A percentile compares a stretch with the other conserved stretches of the same genome.
Evolutionary conservation across 2,113 vertebrate genomes (phyloP).

Genomic region (Eulemur macaco): DNA sequence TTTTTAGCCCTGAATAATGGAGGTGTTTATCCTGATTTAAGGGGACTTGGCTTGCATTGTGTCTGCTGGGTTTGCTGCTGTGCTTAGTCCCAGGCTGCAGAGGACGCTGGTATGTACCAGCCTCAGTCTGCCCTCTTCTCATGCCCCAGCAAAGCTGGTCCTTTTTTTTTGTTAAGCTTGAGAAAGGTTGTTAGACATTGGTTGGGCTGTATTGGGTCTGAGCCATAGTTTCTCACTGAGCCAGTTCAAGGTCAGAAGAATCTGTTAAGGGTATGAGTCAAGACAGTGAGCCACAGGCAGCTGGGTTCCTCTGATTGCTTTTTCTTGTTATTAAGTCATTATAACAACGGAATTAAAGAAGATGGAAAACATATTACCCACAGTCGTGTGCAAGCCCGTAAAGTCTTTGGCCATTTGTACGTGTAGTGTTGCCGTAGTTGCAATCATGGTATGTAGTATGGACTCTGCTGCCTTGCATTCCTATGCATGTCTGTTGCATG

Average conservation of each 20-base stretch:
- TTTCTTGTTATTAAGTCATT: not conserved
- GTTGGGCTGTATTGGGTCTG: not conserved
- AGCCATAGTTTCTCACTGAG: not conserved
- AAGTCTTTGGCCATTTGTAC: not conserved
- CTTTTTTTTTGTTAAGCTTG: not conserved
- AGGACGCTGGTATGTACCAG: not conserved
- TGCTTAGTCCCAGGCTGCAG: not conserved
- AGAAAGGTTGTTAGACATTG: not conserved
- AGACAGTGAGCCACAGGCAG: not conserved
- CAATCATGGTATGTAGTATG: rapidly evolving
- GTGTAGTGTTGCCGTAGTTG: rapidly evolving
- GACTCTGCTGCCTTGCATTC: rapidly evolving
- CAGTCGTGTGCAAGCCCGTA: not conserved
- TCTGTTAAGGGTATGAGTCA: not conserved
- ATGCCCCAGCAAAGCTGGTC: not conserved
- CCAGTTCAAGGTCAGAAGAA: not conserved
- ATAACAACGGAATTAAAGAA: not conserved
- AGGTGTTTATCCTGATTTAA: not conserved
- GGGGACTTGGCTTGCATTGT: not conserved
- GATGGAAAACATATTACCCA: not conserved
- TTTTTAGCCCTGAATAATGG: not conserved
- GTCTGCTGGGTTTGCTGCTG: not conserved
- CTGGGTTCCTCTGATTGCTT: not conserved
- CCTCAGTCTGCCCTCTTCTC: not conserved
- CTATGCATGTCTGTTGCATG: not conserved